These are phyloP conservation scores for Oxystoma pomonae DNA, from an alignment of 2,888 invertebrate species.

Conservation along the genomic window DNA sequence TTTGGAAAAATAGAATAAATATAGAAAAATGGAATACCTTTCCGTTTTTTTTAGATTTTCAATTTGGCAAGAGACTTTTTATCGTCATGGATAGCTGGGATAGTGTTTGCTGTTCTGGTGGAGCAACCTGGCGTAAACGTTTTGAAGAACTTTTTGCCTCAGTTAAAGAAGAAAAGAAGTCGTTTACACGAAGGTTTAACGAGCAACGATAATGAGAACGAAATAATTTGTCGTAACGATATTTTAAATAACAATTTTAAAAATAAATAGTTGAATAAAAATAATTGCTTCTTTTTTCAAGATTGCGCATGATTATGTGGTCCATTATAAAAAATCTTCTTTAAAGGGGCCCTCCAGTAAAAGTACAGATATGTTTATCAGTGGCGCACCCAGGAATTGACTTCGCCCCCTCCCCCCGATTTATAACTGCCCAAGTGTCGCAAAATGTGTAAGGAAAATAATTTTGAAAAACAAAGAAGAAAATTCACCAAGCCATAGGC, in stretches of 20 bases:
- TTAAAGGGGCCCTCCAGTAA: no score
- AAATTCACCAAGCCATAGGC: no score
- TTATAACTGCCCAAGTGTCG: no score
- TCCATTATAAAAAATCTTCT: no score
- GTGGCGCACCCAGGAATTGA: no score
- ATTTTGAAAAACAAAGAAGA: no score
- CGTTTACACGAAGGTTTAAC: no score
- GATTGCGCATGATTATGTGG: no score
- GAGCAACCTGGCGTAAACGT: constrained; percentile 22
- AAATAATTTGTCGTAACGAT: neutral
- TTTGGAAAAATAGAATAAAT: neutral
- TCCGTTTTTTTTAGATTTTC: constrained; percentile 10
- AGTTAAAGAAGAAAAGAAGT: constrained; percentile 9
- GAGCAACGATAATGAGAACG: constrained; percentile 3
- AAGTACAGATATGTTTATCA: no score
- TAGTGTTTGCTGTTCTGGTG: constrained; percentile 10
- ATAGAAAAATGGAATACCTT: neutral
- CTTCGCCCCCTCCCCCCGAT: no score
- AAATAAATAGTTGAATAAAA: neutral
- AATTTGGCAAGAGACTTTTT: constrained; percentile 2
- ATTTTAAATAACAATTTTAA: neutral
- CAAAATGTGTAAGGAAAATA: no score
- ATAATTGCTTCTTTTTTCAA: no score
- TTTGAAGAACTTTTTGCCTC: constrained; percentile 18
- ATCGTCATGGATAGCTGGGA: constrained; percentile 10